Evolutionary conservation across 2,888 invertebrate genomes (phyloP), one percentile per base, ranked within the genome.

Genomic region (Euplagia quadripunctaria): DNA sequence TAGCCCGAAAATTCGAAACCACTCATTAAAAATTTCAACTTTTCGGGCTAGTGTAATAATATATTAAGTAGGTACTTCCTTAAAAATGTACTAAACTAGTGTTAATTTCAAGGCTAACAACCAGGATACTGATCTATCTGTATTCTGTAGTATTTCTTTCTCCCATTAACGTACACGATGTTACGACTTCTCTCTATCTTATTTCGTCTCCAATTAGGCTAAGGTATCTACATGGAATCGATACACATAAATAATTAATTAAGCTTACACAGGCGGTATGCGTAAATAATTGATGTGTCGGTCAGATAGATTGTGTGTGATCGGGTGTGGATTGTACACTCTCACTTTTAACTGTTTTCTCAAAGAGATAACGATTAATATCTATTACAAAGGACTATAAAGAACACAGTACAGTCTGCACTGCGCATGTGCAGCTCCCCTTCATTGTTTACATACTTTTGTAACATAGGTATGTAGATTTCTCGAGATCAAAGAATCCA

Each of bases 401-500:
- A 41, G 73, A 66, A 42, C 69, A 17, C 73, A 71, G 75, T 68
- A 74, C 75, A 75, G 70, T 73, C 73, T 76, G 79, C 76, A 76
- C 41, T n/a, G 4, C 68, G n/a, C n/a, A n/a, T 70, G 72, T 75
- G 76, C n/a, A n/a, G n/a, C 75, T 70, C 71, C 76, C 77, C 78
- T 82, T 81, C 81, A 83, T 87, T 90, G 89, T 89, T 85, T 87
- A 88, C 86, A 75, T 79, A 79, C 80, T 80, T 83, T 68, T 75
- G 81, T 74, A 72, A 49, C 74, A 81, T 82, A 79, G 31, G 31
- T 31, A 83, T 79, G 73, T 67, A 68, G 71, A 76, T 70, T 76
- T 79, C 76, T 71, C 75, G 80, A 91, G 92, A 93, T 93, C 92
- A 93, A 93, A 93, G 91, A 90, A 90, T 86, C 85, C 78, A 78